Evolutionary conservation across 2,113 vertebrate species (phyloP).

Genomic region (Trachemys scripta): DNA sequence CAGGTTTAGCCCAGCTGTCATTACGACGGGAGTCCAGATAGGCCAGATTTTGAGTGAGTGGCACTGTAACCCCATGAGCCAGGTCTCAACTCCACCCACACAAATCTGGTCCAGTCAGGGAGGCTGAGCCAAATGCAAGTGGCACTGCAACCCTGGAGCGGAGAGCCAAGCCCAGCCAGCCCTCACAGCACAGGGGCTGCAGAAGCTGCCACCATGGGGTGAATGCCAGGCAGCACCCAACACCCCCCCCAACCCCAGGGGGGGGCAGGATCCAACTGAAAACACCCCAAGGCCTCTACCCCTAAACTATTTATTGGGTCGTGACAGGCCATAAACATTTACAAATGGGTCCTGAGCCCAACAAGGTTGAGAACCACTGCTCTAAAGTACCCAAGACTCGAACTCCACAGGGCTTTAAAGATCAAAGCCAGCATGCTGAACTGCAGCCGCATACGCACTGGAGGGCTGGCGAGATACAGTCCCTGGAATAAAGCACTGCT

Average conservation of each 20-base stretch:
- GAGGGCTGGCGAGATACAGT: background rate
- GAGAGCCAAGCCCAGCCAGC: background rate
- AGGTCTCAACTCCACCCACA: background rate
- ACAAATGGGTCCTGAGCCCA: background rate
- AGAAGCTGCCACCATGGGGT: no score
- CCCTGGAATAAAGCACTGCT: background rate
- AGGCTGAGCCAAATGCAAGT: background rate
- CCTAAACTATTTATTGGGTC: no score
- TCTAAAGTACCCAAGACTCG: background rate
- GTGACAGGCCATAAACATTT: no score
- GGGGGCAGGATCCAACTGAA: background rate
- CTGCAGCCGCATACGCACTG: background rate
- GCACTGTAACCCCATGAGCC: background rate
- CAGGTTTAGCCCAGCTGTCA: background rate
- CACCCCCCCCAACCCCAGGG: no score
- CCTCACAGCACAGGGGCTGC: background rate
- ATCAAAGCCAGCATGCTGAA: no score
- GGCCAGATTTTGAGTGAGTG: background rate
- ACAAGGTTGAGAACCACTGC: no score
- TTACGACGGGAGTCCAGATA: background rate
- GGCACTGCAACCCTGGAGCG: background rate
- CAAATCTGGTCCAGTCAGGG: no score
- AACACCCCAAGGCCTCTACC: background rate
- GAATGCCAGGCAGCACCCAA: no score
- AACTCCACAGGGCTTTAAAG: background rate